Base-by-base conservation (phyloP, 2,888 invertebrate species). In the Lacanobia wlatinum region DNA sequence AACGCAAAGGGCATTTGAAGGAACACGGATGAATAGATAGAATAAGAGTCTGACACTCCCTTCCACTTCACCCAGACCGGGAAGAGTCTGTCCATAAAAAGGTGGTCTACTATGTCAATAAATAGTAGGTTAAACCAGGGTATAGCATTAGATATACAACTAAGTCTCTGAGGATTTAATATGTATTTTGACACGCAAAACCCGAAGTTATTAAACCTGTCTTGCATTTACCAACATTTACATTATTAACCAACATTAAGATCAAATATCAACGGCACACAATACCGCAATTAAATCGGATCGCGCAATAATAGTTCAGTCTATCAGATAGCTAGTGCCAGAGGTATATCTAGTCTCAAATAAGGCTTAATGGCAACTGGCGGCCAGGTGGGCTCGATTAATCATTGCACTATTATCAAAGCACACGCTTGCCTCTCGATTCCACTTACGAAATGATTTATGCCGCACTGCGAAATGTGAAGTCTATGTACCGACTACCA, bases 381-480 rank as follows among this genome's bases (percentile, higher is more conserved):
- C 61, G 75, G 71, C 84, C 88, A 89, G 88, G 87, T 87, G 87
- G 82, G 82, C 76, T 65, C 80, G 71, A 88, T 88, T 86, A 84
- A 88, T 88, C 88, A 87, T 71, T 71, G 55, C 66, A 48, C 73
- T 80, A 84, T 84, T 85, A 84, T 80, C 82, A 75, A 67, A 71
- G 68, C 80, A 76, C 71, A 71, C 58, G 68, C 62, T 79, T 23
- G 34, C 62, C 16, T 52, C 60, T 71, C 63, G 52, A 66, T 66
- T 73, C 43, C 70, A 75, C 77, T 84, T 84, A 73, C 73, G 68
- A 84, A 84, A 85, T 88, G 81, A 84, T 87, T 87, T 84, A 86
- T 84, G 68, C 60, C 65, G 72, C 60, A 23, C 2, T 40, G 9
- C 6, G 40, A 5, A 40, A 28, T 28, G 40, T n/a, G n/a, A n/a